Conservation (phyloP, 2,797 vertebrate species). For the Garrulus glandarius region DNA sequence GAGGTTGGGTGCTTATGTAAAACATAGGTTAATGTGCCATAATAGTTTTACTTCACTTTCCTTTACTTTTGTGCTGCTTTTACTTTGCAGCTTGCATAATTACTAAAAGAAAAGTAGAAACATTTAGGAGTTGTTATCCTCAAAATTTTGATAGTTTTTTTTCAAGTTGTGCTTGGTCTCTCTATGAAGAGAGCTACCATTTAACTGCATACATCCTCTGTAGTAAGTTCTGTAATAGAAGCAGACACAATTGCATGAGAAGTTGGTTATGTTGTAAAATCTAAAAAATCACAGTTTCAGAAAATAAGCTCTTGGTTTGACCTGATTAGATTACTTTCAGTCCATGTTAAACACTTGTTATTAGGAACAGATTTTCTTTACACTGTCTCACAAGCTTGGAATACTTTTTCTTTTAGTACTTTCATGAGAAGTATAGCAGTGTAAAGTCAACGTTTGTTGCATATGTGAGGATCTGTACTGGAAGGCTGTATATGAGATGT, state of each 20-base stretch:
- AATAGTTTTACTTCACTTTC: not conserved
- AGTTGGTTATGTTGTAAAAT: not conserved
- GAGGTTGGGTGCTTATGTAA: not conserved
- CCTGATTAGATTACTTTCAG: not conserved
- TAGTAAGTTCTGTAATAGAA: not conserved
- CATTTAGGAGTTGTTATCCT: not conserved
- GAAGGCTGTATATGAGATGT: not conserved
- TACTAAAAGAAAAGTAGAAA: not conserved
- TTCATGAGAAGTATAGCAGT: not conserved
- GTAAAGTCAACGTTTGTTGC: not conserved
- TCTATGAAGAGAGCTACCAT: not conserved
- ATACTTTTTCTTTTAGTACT: not conserved
- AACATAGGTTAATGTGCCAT: not conserved
- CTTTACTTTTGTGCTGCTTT: not conserved
- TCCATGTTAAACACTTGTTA: not conserved
- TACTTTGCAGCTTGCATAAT: not conserved
- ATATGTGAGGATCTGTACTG: not conserved
- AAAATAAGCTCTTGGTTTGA: not conserved
- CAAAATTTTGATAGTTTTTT: not conserved
- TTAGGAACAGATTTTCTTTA: not conserved
- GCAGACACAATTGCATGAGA: not conserved
- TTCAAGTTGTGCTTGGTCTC: not conserved
- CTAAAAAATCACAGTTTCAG: not conserved
- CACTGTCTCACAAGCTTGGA: not conserved
- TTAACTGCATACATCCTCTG: not conserved